Conservation (phyloP, 2,888 invertebrate species). For the Volucella bombylans region DNA sequence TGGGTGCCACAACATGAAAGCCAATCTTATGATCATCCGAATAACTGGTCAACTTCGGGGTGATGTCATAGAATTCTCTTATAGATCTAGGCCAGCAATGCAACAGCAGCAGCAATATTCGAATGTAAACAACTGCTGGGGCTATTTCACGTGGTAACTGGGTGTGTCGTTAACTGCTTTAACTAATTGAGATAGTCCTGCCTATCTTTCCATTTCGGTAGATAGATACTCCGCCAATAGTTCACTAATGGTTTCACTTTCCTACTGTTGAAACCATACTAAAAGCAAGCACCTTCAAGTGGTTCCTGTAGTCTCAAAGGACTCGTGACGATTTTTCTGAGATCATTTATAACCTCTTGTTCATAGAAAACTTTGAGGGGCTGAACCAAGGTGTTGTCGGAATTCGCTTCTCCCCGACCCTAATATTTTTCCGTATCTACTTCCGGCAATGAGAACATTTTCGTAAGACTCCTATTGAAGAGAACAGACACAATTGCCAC, state of each 20-base stretch:
- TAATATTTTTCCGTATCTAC: constrained; percentile 79
- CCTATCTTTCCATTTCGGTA: constrained; percentile 86
- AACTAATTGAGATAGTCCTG: constrained; percentile 88
- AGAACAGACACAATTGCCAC: constrained; percentile 20
- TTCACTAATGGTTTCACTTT: constrained; percentile 87
- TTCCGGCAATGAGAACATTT: constrained; percentile 78
- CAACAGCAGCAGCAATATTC: constrained; percentile 82
- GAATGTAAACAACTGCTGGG: constrained; percentile 63
- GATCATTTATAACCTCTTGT: constrained; percentile 82
- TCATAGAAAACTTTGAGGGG: constrained; percentile 78
- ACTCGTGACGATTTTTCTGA: constrained; percentile 85
- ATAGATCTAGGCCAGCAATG: constrained; percentile 95
- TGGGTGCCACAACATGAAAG: constrained; percentile 84
- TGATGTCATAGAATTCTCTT: constrained; percentile 89
- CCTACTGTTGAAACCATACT: constrained; percentile 91
- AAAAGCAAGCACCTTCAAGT: constrained; percentile 87
- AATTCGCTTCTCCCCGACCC: constrained; percentile 79
- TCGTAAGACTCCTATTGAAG: constrained; percentile 59
- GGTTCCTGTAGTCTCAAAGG: constrained; percentile 84
- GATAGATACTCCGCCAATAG: constrained; percentile 91
- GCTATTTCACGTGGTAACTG: constrained; percentile 84
- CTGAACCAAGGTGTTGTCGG: constrained; percentile 76
- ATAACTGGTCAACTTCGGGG: constrained; percentile 85
- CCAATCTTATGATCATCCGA: constrained; percentile 82
- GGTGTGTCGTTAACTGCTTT: constrained; percentile 89